A percentile compares a stretch with the other conserved stretches of the same genome.
phyloP scores from a whole-genome alignment of 2,113 vertebrate genomes.

The Tenebrosternarchus preto region DNA sequence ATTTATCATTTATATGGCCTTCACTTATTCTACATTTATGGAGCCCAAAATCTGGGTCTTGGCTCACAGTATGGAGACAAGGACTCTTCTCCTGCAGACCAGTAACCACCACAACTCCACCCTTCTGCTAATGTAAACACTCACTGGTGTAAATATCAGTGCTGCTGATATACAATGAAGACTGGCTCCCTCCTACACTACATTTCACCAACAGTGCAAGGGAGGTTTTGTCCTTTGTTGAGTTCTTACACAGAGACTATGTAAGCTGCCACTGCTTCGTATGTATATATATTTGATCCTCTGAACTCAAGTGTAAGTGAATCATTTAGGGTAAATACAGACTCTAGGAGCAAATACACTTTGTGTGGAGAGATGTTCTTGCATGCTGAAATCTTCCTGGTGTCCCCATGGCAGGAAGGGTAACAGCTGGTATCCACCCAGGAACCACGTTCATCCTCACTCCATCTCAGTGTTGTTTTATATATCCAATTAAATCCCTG shows the following conservation, averaged over 20 bases:
- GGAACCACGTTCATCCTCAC: conserved; percentile 26
- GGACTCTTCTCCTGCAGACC: too few species aligned
- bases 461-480: neutral
- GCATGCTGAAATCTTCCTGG: neutral
- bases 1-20: neutral
- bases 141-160: neutral
- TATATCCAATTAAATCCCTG: conserved; percentile 4
- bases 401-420: conserved; percentile 31
- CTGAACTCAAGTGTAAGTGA: conserved; percentile 43
- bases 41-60: neutral
- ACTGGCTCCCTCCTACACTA: neutral
- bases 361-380: conserved; percentile 33
- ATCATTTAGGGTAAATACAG: conserved; percentile 44
- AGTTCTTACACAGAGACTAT: neutral
- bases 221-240: neutral
- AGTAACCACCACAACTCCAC: neutral
- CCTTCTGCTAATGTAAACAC: neutral
- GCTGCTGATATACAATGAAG: neutral
- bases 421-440: conserved; percentile 54
- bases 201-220: neutral
- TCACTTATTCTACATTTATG: too few species aligned
- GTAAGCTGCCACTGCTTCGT: conserved; percentile 1
- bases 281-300: conserved; percentile 38
- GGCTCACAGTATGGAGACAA: neutral
- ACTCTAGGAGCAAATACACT: conserved; percentile 30